Base-by-base conservation (phyloP, 2,888 invertebrate species). In the Mimachlamys varia region DNA sequence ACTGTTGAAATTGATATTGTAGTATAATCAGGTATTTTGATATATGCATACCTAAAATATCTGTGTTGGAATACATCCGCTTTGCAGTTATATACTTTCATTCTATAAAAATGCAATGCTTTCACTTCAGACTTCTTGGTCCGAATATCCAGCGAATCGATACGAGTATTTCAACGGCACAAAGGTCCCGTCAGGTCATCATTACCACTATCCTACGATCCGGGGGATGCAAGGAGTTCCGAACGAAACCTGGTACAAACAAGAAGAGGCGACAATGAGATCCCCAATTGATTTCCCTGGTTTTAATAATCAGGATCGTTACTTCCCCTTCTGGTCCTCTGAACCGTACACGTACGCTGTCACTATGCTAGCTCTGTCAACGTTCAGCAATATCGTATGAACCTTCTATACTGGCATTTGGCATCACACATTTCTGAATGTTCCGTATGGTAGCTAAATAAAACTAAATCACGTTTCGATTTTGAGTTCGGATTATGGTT, bases 241-340 rank as follows among this genome's bases (percentile, higher is more conserved):
- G 12, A 62, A 93, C 0, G 94, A 94, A 37, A 88, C 92, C 10
- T 90, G 92, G 90, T 95, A 95, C 92, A 91, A 94, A 19, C 88
- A 89, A 33, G 91, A 94, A 92, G 53, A 94, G 17, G 94, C 93
- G 50, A 38, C 92, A 58, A 91, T 90, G 7, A 89, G 88, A 12
- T 93, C 94, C 0, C 94, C 95, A 0, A 90, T 93, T 17, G 92
- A 92, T 87, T 95, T 95, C 90, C 92, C 92, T 87, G 95, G 95
- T 50, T 95, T 93, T 93, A 95, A 95, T 90, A 91, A 90, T 50
- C 93, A 93, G 37, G 91, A 90, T 15, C 90, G 89, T 37, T 94
- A 92, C 87, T 95, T 95, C 90, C 95, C 95, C 0, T 95, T 95
- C 89, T 95, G 95, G 95, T 93, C 93, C 27, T 95, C 95, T 0